phyloP scores from a whole-genome alignment of 2,113 vertebrate genomes.

The Heterochromis multidens region DNA sequence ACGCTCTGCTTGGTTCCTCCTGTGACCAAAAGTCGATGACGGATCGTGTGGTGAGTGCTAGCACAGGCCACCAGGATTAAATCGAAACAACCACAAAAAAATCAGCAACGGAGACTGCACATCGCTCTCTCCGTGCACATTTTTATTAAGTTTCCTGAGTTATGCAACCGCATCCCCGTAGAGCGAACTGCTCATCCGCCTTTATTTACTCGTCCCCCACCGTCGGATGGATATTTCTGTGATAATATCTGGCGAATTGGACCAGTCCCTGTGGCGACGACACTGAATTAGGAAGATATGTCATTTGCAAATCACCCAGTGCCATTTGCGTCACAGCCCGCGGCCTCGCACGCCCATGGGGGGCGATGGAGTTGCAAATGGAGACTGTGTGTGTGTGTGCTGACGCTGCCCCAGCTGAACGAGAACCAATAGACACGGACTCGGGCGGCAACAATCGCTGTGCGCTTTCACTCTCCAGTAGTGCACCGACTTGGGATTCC shows the following conservation, averaged over 20 bases:
- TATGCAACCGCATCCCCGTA: slow-evolving; percentile 69
- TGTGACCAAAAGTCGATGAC: slow-evolving; percentile 45
- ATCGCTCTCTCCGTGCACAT: slow-evolving; percentile 34
- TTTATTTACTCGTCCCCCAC: slow-evolving; percentile 36
- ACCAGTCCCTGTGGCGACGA: slow-evolving; percentile 13
- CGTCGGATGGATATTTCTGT: slow-evolving; percentile 14
- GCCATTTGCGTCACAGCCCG: slow-evolving; percentile 74
- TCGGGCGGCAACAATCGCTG: slow-evolving; percentile 53
- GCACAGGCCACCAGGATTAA: slow-evolving; percentile 14
- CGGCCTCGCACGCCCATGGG: slow-evolving; percentile 72
- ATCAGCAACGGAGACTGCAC: slow-evolving; percentile 15
- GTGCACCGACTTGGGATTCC: slow-evolving; percentile 27
- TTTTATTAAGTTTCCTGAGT: slow-evolving; percentile 74
- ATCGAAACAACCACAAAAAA: slow-evolving; percentile 16
- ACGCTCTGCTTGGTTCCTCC: slow-evolving; percentile 52
- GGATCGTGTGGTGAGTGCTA: slow-evolving; percentile 14
- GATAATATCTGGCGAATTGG: slow-evolving; percentile 7
- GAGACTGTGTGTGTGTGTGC: slow-evolving; percentile 58
- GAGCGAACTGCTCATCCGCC: slow-evolving; percentile 53
- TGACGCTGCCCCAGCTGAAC: slow-evolving; percentile 70
- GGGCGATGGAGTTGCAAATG: slow-evolving; percentile 73
- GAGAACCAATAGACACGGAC: slow-evolving; percentile 55
- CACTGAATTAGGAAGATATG: slow-evolving; percentile 49
- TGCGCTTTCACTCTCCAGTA: slow-evolving; percentile 49
- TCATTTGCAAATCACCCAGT: slow-evolving; percentile 68